Evolutionary conservation across 2,113 vertebrate species (phyloP).

Genomic region (Bubo scandiacus): DNA sequence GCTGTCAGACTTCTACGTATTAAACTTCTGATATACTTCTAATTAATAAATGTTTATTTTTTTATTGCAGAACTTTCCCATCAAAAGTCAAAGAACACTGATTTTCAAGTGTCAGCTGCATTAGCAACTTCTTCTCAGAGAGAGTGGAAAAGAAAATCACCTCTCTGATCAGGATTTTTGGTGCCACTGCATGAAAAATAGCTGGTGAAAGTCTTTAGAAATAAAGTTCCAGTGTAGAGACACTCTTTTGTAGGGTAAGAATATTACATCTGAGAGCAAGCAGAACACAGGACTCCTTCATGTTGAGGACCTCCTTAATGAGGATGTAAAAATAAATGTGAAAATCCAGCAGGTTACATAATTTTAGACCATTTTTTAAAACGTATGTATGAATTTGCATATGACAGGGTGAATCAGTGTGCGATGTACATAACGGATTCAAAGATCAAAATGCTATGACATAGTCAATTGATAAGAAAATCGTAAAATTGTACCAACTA

Average conservation of each 20-base stretch:
- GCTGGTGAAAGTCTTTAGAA: neutral
- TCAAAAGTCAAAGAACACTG: constrained; percentile 50
- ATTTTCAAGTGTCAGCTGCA: constrained; percentile 58
- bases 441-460: neutral
- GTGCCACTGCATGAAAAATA: neutral
- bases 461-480: neutral
- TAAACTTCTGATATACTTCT: constrained; percentile 13
- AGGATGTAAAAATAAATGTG: neutral
- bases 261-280: neutral
- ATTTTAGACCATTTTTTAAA: neutral
- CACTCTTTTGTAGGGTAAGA: neutral
- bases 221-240: neutral
- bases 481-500: neutral
- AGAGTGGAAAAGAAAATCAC: constrained; percentile 54
- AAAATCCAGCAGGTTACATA: neutral
- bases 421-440: neutral
- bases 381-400: neutral
- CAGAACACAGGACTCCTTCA: neutral
- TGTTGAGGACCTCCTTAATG: neutral
- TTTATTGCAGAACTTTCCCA: neutral
- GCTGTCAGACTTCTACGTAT: neutral
- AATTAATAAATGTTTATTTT: neutral
- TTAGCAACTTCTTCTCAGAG: constrained; percentile 45
- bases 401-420: neutral
- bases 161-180: neutral